Base-by-base conservation (phyloP, 2,888 invertebrate species). In the Eilema griseolum region DNA sequence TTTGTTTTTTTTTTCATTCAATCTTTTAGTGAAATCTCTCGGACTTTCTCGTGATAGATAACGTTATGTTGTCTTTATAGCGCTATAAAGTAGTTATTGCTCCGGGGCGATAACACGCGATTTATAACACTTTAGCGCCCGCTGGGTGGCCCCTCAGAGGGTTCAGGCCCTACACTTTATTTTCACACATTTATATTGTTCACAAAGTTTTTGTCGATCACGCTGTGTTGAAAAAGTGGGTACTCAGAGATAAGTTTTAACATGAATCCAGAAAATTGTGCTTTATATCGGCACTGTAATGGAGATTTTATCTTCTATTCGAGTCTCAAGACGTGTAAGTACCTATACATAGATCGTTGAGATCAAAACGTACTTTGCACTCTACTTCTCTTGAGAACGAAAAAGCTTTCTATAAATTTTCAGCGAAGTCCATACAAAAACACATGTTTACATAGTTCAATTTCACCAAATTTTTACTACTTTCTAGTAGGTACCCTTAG, bases 21-120 rank as follows among this genome's bases (percentile, higher is more conserved):
- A 85, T 82, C 81, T 81, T 75, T 78, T 78, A 70, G 64, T 59
- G 70, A 77, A 79, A 75, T 79, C 73, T 79, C 63, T 67, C 41
- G 76, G 82, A 81, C 75, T 83, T 81, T 77, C 82, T 81, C 79
- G 80, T 84, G 85, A 88, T 86, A 89, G 88, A 90, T 90, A 88
- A 85, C 82, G 82, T 79, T 78, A 86, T 86, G 86, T 87, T 88
- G 86, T 89, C 87, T 92, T 92, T 92, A 92, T 92, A 86, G 90
- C 85, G 82, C 84, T 85, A 90, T 93, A 92, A 93, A 93, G 87
- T 87, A 90, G 91, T 92, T 93, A 93, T 91, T 89, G 91, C 89
- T 85, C 75, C 73, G 83, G 83, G 83, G 86, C 90, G 92, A 92
- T 93, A 92, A 90, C 90, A 82, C 78, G 81, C 90, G 89, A 92